phyloP scores from a whole-genome alignment of 2,113 vertebrate genomes.

The Dasyornis broadbenti region DNA sequence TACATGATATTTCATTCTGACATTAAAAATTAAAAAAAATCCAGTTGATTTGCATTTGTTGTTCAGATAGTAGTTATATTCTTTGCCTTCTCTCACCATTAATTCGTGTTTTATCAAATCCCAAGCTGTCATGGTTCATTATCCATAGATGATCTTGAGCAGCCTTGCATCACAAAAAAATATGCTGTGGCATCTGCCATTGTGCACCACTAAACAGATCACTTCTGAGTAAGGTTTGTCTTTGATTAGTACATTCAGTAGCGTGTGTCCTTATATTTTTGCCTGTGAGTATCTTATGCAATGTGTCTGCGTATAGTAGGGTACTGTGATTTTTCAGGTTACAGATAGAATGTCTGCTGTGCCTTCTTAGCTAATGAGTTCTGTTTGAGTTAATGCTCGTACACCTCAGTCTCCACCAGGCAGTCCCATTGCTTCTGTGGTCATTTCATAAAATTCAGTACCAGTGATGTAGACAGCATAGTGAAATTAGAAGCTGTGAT shows the following conservation, averaged over 20 bases:
- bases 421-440: conserved; percentile 7
- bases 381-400: conserved; percentile 28
- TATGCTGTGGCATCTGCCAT: conserved; percentile 67
- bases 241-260: not conserved
- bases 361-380: conserved; percentile 32
- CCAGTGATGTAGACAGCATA: not conserved
- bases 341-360: not conserved
- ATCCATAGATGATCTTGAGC: conserved; percentile 68
- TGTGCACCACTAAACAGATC: conserved; percentile 33
- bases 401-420: not conserved
- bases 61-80: not conserved
- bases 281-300: not conserved
- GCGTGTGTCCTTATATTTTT: not conserved
- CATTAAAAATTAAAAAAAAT: not conserved
- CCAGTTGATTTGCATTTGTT: not conserved
- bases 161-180: conserved; percentile 68
- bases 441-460: not conserved
- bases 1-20: not conserved
- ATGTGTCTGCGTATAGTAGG: not conserved
- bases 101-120: conserved; percentile 31
- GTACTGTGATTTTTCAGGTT: not conserved
- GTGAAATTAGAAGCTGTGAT: not conserved
- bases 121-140: conserved; percentile 68
- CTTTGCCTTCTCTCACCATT: not conserved
- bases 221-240: not conserved